Evolutionary conservation across 2,797 vertebrate species (phyloP), one percentile per base, ranked within the genome.

Genomic region (Sebastes oblongus): DNA sequence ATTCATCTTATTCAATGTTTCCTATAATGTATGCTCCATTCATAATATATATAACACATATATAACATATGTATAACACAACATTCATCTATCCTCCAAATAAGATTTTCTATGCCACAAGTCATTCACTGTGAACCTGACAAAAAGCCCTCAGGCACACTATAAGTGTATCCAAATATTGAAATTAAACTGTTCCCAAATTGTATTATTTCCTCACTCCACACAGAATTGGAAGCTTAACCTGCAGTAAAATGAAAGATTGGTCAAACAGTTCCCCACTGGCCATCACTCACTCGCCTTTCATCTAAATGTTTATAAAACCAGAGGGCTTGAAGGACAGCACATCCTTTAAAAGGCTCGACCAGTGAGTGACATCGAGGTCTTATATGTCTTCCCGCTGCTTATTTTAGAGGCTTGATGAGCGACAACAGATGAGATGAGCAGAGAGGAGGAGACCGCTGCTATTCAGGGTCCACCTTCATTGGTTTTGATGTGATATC

Each of bases 401-500:
- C 66, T 72, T 66, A 77, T 81, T 87, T 75, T 50, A 75, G 54
- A 78, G 75, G 14, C 67, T 50, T 82, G 86, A 88, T 89, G 80
- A 82, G 78, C 10, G 54, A 77, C 76, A 80, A 68, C 62, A 70
- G 84, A 78, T 0, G 10, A 80, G 58, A 76, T 52, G 68, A 72
- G 76, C 1, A 4, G 36, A 75, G 78, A 69, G 64, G 56, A 78
- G 64, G 76, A 77, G 74, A 67, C 42, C 1, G 36, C 56, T 58
- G 72, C 75, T 66, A 65, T 75, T 87, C 73, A 69, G 56, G 80
- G 87, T 68, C 77, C 42, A 58, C 79, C 75, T 87, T 88, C 87
- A 85, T 77, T 89, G 83, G 75, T 88, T 92, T 89, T 91, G 84
- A 93, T 91, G 82, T 86, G 83, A 89, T 89, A 92, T 89, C 83